phyloP scores from a whole-genome alignment of 2,797 vertebrate genomes.

The Schizopygopsis malacanthus region DNA sequence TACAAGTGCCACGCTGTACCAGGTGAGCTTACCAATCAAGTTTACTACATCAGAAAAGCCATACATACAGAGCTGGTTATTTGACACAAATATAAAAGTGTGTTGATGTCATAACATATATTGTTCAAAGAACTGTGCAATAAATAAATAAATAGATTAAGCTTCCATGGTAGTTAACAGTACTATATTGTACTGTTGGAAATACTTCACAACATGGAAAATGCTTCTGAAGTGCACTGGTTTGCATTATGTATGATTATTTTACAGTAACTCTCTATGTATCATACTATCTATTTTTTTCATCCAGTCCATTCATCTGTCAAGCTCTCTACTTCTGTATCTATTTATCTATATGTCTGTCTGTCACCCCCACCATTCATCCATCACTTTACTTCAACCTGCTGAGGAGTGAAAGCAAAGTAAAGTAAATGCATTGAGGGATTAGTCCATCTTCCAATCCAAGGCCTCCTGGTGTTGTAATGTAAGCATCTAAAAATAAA shows the following conservation, averaged over 20 bases:
- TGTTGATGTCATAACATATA: too few relatives aligned
- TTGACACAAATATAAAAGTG: not conserved
- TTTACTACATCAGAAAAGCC: not conserved
- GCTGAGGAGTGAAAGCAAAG: slow-evolving; percentile 38
- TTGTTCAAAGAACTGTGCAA: too few relatives aligned
- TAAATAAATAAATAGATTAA: not conserved
- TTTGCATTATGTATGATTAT: not conserved
- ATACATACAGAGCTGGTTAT: not conserved
- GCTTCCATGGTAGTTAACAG: not conserved
- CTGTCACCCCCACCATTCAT: slow-evolving; percentile 4
- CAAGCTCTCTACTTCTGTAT: not conserved
- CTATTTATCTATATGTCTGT: slow-evolving; percentile 29
- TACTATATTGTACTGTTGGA: not conserved
- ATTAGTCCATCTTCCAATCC: slow-evolving; percentile 33
- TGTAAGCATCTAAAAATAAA: not conserved
- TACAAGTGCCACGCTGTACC: not conserved
- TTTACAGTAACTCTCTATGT: not conserved
- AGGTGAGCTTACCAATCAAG: not conserved
- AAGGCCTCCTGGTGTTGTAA: slow-evolving; percentile 18
- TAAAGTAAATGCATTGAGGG: slow-evolving; percentile 19
- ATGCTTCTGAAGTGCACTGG: not conserved
- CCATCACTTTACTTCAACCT: slow-evolving; percentile 13
- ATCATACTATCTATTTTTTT: slow-evolving; percentile 1
- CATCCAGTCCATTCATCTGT: slow-evolving; percentile 15
- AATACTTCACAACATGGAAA: not conserved